Percentiles rank a stretch among this genome's conserved stretches.
These are phyloP conservation scores for Platalea minor DNA, from an alignment of 2,797 vertebrate genomes.

Conservation along the genomic window DNA sequence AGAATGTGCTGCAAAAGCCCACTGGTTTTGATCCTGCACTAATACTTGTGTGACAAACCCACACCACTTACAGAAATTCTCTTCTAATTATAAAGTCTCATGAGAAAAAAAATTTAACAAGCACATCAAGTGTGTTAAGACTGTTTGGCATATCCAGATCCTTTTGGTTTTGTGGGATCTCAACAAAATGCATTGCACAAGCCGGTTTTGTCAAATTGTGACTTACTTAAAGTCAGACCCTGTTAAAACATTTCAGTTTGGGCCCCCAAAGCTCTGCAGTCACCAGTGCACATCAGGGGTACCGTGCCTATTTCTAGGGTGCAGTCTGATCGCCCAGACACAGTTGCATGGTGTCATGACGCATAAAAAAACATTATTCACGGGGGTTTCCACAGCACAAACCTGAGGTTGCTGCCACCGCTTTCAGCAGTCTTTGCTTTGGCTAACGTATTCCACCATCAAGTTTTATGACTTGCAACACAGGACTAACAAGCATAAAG, in stretches of 20 bases:
- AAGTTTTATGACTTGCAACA: background rate
- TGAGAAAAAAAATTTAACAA: background rate
- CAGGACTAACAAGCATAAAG: background rate
- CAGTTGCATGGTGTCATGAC: fast-evolving
- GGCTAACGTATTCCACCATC: fast-evolving
- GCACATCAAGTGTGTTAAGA: background rate
- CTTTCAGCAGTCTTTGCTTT: background rate
- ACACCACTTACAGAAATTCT: background rate
- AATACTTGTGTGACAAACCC: background rate
- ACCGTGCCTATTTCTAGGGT: fast-evolving
- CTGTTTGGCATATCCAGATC: background rate
- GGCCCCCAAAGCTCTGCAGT: background rate
- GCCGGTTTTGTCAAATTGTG: background rate
- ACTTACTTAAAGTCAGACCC: background rate
- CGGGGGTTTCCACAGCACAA: background rate
- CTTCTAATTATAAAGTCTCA: background rate
- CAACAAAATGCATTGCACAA: background rate
- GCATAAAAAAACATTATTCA: fast-evolving
- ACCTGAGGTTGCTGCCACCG: fast-evolving
- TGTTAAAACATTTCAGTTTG: background rate
- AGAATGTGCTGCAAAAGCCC: background rate
- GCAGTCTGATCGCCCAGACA: background rate
- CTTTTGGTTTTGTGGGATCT: background rate
- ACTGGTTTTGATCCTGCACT: background rate
- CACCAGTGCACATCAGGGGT: too few species aligned